Conservation (phyloP, 2,113 vertebrate species). For the Lycaon pictus region DNA sequence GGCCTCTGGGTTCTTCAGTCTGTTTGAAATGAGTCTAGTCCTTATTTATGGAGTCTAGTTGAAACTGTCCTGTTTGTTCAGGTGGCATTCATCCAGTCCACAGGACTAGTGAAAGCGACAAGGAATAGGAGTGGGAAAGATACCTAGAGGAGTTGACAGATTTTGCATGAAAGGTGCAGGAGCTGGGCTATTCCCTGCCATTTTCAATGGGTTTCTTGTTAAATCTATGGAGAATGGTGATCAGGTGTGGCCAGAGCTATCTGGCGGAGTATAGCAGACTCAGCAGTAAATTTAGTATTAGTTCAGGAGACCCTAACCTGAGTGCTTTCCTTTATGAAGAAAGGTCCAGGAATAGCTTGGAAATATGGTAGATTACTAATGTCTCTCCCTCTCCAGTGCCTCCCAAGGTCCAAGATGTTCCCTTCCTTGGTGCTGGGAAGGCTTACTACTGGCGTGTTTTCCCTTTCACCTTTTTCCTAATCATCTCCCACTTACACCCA, state of each 20-base stretch:
- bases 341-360: neutral
- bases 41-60: neutral
- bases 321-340: conserved; percentile 29
- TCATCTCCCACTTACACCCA: neutral
- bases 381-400: neutral
- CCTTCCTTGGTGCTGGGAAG: neutral
- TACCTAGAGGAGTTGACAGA: neutral
- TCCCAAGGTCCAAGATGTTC: neutral
- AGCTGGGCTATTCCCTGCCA: neutral
- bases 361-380: neutral
- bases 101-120: neutral
- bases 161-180: neutral
- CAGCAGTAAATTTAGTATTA: neutral
- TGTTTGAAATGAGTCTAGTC: conserved; percentile 1
- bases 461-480: neutral
- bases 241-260: neutral
- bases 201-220: neutral
- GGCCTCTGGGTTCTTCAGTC: neutral
- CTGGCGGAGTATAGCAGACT: neutral
- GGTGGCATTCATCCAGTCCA: neutral
- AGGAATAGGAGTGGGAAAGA: neutral
- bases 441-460: neutral
- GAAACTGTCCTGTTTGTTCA: neutral
- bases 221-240: neutral
- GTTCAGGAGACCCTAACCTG: neutral